phyloP scores from a whole-genome alignment of 1,140 invertebrate genomes.

The Acromyrmex echinatior region DNA sequence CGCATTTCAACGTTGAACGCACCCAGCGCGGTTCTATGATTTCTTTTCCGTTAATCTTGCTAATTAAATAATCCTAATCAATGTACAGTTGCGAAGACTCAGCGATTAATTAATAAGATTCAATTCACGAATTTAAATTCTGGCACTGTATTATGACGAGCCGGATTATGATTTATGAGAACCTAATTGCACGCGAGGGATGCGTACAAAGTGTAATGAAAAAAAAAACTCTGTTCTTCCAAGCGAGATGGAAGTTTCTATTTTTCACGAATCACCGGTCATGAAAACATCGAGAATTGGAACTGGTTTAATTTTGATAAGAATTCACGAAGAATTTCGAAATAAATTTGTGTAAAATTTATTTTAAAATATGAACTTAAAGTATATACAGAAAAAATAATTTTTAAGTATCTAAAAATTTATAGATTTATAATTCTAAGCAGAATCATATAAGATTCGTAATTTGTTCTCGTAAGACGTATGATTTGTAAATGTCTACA shows the following conservation, averaged over 20 bases:
- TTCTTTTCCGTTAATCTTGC: constrained; percentile 7
- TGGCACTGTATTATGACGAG: neutral
- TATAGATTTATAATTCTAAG: too few species aligned
- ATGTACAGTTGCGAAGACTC: neutral
- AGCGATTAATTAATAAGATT: constrained; percentile 30
- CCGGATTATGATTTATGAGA: constrained; percentile 3
- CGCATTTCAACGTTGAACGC: neutral
- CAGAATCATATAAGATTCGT: too few species aligned
- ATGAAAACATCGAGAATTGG: constrained; percentile 49
- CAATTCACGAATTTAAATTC: constrained; percentile 20
- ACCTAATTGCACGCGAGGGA: constrained; percentile 23
- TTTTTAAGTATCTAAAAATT: too few species aligned
- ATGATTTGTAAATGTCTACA: too few species aligned
- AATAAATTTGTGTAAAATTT: neutral
- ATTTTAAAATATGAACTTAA: neutral
- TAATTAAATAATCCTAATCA: constrained; percentile 19
- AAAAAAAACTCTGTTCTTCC: neutral
- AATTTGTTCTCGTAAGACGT: too few species aligned
- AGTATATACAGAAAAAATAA: neutral
- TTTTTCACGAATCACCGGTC: constrained; percentile 60
- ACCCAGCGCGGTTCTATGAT: neutral
- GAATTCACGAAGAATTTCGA: neutral
- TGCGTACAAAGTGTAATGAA: neutral
- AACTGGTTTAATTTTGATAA: constrained; percentile 2
- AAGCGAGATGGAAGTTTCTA: constrained; percentile 35